These are phyloP conservation scores for Syngnathus typhle DNA, from an alignment of 2,113 vertebrate species.

Conservation along the genomic window DNA sequence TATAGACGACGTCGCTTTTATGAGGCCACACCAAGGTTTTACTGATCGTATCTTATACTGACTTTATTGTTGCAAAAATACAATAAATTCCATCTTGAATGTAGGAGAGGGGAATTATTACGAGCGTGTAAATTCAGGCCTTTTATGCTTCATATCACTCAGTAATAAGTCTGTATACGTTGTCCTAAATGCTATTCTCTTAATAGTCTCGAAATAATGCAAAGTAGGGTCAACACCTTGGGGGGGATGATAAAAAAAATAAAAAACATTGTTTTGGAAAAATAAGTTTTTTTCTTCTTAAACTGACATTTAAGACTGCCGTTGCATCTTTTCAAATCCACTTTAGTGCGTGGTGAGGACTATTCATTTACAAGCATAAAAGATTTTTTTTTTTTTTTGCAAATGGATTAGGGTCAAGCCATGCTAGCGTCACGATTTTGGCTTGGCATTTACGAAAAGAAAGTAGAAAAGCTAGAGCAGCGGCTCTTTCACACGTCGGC, in stretches of 20 bases:
- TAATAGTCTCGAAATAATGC: not conserved
- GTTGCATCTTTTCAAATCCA: not conserved
- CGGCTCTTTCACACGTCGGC: conserved; percentile 19
- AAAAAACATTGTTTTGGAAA: not conserved
- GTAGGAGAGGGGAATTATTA: conserved; percentile 23
- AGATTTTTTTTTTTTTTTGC: conserved; percentile 19
- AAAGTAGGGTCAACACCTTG: not conserved
- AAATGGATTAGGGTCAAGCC: conserved; percentile 27
- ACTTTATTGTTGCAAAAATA: conserved; percentile 20
- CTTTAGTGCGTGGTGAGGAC: conserved; percentile 31
- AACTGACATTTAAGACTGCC: not conserved
- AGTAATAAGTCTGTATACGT: conserved; percentile 11
- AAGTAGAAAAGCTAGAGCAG: conserved; percentile 29
- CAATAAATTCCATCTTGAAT: conserved; percentile 16
- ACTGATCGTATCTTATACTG: conserved; percentile 36
- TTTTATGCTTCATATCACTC: conserved; percentile 30
- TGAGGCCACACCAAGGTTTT: conserved; percentile 37
- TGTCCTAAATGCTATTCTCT: conserved; percentile 14
- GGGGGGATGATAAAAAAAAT: not conserved
- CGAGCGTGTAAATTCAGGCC: conserved; percentile 17
- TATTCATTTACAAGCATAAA: conserved; percentile 24
- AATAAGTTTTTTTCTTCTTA: not conserved
- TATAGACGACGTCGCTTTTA: conserved; percentile 31
- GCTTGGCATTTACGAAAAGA: conserved; percentile 39
- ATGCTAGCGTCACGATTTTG: conserved; percentile 11